These are phyloP conservation scores for Octodon degus DNA, from an alignment of 2,113 vertebrate species.

Conservation along the genomic window DNA sequence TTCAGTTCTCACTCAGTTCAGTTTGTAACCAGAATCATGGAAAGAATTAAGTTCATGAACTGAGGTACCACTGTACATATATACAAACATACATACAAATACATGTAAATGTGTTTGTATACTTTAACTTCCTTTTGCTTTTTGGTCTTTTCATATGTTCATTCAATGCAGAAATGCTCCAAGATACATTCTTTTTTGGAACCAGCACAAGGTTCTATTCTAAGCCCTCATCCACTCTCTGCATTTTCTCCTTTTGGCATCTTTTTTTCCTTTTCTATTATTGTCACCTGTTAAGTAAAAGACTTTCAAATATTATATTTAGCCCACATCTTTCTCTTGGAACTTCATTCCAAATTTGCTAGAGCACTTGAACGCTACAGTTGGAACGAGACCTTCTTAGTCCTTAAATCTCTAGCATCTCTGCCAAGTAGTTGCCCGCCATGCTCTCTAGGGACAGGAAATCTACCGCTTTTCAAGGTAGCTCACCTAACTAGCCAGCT, in stretches of 20 bases:
- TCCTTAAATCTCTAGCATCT: background rate
- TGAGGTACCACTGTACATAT: background rate
- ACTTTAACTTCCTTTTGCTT: background rate
- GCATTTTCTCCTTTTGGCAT: background rate
- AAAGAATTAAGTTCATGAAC: background rate
- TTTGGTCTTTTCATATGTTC: background rate
- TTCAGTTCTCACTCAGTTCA: background rate
- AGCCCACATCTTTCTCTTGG: background rate
- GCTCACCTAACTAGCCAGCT: background rate
- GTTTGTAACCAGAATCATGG: background rate
- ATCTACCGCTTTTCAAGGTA: background rate
- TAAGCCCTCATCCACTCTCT: background rate
- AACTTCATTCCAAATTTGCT: conserved; percentile 20
- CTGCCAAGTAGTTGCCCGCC: background rate
- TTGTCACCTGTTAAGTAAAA: background rate
- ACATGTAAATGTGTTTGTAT: background rate
- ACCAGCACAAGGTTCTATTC: background rate
- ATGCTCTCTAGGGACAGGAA: background rate
- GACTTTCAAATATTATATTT: conserved; percentile 15
- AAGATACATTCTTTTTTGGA: background rate
- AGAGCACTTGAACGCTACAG: background rate
- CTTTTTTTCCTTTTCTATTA: background rate
- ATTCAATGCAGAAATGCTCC: background rate
- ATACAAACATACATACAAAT: background rate
- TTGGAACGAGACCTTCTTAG: background rate